These are phyloP conservation scores for Drosophila acutilabella DNA, from an alignment of 2,888 invertebrate genomes.

Conservation along the genomic window DNA sequence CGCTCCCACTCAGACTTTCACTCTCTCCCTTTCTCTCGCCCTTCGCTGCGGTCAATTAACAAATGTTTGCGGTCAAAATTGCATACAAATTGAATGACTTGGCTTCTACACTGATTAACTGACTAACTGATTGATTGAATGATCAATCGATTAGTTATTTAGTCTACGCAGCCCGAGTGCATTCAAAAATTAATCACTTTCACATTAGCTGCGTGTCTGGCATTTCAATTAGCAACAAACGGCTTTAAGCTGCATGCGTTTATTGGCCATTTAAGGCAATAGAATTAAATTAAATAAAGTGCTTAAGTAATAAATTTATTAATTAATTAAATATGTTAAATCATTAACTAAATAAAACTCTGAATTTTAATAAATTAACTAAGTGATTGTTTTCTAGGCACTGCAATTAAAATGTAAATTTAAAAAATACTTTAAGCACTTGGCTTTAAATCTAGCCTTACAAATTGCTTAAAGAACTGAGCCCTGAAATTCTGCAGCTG, in stretches of 20 bases:
- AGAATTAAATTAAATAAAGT: neutral
- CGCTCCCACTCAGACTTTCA: neutral
- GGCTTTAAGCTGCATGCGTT: neutral
- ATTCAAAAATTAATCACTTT: conserved; percentile 42
- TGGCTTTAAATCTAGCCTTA: too few relatives aligned
- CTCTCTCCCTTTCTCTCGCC: neutral
- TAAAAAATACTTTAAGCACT: too few relatives aligned
- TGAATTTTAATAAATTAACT: too few relatives aligned
- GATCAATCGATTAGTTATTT: conserved; percentile 51
- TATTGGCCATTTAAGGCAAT: neutral
- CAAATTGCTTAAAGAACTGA: neutral
- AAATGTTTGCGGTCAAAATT: conserved; percentile 74
- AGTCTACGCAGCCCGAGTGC: conserved; percentile 13
- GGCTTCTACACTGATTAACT: conserved; percentile 45
- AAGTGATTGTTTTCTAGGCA: too few relatives aligned
- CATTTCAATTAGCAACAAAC: conserved; percentile 26
- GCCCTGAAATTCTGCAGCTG: conserved; percentile 5
- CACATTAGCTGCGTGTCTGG: conserved; percentile 24
- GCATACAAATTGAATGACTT: conserved; percentile 75
- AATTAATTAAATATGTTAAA: neutral
- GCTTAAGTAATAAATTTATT: neutral
- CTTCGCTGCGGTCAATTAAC: conserved; percentile 66
- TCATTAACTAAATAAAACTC: too few relatives aligned
- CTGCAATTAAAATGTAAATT: too few relatives aligned
- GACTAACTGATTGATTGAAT: conserved; percentile 48